Evolutionary conservation across 2,888 invertebrate genomes (phyloP).

Genomic region (Lithophane ornitopus): DNA sequence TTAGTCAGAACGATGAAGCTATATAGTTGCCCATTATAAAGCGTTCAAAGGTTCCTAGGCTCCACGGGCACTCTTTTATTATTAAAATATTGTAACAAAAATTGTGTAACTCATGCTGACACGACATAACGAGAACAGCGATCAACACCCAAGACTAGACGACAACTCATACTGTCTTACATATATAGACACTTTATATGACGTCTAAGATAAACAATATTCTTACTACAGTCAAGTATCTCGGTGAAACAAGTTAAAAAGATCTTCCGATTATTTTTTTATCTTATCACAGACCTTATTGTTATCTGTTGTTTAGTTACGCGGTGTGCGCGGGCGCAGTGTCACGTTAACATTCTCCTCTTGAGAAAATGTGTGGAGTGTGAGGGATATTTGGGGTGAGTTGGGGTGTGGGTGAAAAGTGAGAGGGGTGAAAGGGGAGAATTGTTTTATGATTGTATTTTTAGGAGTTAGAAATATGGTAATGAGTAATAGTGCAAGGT

Average conservation of each 20-base stretch:
- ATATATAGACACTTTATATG: slow-evolving; percentile 28
- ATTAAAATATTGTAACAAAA: too few relatives aligned
- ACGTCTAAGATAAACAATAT: slow-evolving; percentile 44
- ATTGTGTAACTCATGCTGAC: not conserved
- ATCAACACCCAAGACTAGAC: not conserved
- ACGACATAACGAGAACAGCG: too few relatives aligned
- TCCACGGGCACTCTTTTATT: too few relatives aligned
- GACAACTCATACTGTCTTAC: not conserved
- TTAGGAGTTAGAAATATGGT: not conserved
- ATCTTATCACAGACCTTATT: slow-evolving; percentile 78
- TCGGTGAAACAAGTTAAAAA: slow-evolving; percentile 74
- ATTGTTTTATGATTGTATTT: not conserved
- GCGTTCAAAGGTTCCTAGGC: too few relatives aligned
- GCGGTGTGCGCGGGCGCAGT: slow-evolving; percentile 48
- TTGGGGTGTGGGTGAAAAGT: not conserved
- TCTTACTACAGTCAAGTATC: slow-evolving; percentile 56
- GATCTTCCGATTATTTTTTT: slow-evolving; percentile 81
- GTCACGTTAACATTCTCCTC: slow-evolving; percentile 56
- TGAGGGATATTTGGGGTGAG: slow-evolving; percentile 41
- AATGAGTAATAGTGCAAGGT: not conserved
- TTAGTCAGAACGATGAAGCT: too few relatives aligned
- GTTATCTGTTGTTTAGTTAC: slow-evolving; percentile 67
- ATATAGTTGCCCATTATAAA: too few relatives aligned
- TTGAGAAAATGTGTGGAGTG: slow-evolving; percentile 42
- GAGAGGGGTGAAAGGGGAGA: too few relatives aligned